A percentile compares a stretch with the other conserved stretches of the same genome.
These are phyloP conservation scores for Thaleichthys pacificus DNA, from an alignment of 2,797 vertebrate genomes.

Conservation along the genomic window DNA sequence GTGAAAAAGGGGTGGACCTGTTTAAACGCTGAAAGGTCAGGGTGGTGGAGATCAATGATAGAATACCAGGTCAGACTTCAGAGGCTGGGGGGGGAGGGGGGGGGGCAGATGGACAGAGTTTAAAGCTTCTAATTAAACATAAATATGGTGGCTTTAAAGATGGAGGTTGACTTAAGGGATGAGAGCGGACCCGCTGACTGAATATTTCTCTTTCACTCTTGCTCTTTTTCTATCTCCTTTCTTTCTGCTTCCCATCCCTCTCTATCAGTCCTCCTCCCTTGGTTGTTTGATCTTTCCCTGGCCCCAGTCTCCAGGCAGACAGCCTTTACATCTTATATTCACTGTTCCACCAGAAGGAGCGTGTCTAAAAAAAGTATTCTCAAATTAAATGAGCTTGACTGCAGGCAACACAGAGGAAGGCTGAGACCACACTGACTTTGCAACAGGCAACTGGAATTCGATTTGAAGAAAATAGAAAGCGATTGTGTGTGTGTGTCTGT, in stretches of 20 bases:
- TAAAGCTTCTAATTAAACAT: constrained; percentile 37
- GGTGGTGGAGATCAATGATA: constrained; percentile 40
- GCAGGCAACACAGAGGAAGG: constrained; percentile 40
- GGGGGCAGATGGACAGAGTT: constrained; percentile 29
- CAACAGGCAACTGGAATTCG: constrained; percentile 32
- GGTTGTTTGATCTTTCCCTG: constrained; percentile 48
- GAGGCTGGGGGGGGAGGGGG: background rate
- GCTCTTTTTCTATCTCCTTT: background rate
- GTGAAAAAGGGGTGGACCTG: constrained; percentile 46
- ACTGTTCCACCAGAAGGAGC: constrained; percentile 58
- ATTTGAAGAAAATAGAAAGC: constrained; percentile 30
- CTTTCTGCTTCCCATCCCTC: background rate
- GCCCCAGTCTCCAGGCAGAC: constrained; percentile 43
- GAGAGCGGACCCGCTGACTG: constrained; percentile 18
- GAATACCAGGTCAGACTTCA: constrained; percentile 39
- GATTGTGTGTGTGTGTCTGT: background rate
- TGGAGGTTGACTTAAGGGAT: constrained; percentile 14
- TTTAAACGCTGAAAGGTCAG: constrained; percentile 58
- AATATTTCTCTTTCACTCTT: background rate
- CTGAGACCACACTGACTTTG: background rate
- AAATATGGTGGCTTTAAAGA: constrained; percentile 37
- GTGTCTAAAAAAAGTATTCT: constrained; percentile 40
- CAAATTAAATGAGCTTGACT: constrained; percentile 55
- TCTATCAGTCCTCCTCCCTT: background rate
- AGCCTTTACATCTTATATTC: constrained; percentile 54